Conservation (phyloP, 2,888 invertebrate genomes). For the Mimachlamys varia region DNA sequence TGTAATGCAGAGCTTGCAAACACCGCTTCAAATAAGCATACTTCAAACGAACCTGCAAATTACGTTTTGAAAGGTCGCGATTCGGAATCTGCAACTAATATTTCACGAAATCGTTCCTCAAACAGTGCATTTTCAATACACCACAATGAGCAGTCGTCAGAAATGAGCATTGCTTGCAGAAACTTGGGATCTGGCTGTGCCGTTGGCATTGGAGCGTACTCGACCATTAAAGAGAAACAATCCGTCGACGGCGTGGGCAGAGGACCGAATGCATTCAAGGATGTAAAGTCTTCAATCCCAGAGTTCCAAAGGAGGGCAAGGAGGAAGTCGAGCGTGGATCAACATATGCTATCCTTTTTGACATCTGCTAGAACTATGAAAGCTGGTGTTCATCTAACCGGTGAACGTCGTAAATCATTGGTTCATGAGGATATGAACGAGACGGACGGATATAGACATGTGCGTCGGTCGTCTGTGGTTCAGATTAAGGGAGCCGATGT, state of each 20-base stretch:
- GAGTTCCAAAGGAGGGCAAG: background rate
- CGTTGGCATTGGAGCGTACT: background rate
- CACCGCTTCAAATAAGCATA: background rate
- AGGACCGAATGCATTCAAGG: background rate
- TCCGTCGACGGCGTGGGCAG: background rate
- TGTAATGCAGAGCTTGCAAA: background rate
- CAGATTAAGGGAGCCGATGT: background rate
- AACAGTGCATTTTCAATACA: background rate
- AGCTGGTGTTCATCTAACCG: background rate
- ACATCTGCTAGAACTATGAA: background rate
- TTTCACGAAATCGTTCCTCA: no score
- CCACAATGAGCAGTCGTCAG: background rate
- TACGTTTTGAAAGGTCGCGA: background rate
- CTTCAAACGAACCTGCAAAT: background rate
- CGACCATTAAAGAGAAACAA: background rate
- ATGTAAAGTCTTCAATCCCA: background rate
- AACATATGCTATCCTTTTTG: background rate
- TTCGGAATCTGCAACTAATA: no score
- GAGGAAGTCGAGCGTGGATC: constrained; percentile 7
- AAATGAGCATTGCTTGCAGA: background rate
- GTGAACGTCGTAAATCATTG: constrained; percentile 18
- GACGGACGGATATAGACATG: background rate
- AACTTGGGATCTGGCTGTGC: background rate
- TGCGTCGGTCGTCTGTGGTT: background rate
- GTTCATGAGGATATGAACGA: background rate